phyloP scores from a whole-genome alignment of 2,113 vertebrate species.

The Felis chaus region DNA sequence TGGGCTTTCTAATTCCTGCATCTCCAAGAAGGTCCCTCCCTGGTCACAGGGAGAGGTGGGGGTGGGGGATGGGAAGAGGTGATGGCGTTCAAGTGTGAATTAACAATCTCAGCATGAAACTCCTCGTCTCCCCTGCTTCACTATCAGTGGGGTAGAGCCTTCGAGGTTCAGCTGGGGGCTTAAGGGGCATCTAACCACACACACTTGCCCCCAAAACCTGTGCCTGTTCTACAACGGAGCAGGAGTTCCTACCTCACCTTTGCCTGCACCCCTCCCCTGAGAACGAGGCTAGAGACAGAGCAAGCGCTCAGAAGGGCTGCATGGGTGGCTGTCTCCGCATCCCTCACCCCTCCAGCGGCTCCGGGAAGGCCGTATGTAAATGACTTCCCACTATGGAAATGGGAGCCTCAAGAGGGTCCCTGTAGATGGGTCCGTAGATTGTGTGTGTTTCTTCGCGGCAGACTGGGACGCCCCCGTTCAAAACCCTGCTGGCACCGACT shows the following conservation, averaged over 20 bases:
- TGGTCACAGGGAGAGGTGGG: background rate
- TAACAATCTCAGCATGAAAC: too few relatives aligned
- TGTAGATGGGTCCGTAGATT: background rate
- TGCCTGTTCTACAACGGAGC: fast-evolving
- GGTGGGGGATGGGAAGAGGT: background rate
- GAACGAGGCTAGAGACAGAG: too few relatives aligned
- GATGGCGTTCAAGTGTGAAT: background rate
- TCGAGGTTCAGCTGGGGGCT: background rate
- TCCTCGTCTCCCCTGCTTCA: background rate
- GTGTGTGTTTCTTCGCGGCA: background rate
- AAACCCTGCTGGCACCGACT: background rate
- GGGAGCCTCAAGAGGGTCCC: background rate
- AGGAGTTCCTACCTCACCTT: background rate
- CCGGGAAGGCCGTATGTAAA: background rate
- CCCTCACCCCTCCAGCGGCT: background rate
- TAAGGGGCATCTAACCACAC: background rate
- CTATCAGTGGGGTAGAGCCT: background rate
- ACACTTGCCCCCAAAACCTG: background rate
- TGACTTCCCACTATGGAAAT: background rate
- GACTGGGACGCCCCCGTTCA: background rate
- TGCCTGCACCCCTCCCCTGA: background rate
- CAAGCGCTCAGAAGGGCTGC: background rate
- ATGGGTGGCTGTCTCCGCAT: background rate
- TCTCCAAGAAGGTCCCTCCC: background rate
- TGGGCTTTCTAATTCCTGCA: background rate